Conservation (phyloP, 2,888 invertebrate genomes). For the Trachelus iudaicus region DNA sequence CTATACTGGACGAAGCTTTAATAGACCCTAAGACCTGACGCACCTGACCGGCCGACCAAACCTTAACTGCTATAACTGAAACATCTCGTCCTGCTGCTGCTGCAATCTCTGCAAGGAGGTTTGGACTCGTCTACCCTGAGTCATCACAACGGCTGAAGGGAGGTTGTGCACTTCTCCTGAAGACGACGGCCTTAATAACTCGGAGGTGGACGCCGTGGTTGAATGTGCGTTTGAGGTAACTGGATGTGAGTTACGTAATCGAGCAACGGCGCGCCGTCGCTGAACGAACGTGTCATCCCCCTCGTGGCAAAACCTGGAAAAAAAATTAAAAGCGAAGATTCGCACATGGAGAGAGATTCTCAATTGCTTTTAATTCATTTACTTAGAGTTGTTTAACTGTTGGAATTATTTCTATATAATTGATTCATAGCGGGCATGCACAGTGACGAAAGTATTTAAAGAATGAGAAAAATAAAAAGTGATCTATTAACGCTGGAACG, state of each 20-base stretch:
- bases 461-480: too few species aligned
- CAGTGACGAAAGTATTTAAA: too few species aligned
- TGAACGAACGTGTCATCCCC: constrained; percentile 69
- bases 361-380: constrained; percentile 15
- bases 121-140: constrained; percentile 83
- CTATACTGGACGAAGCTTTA: neutral
- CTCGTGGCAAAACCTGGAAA: constrained; percentile 70
- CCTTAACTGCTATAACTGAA: constrained; percentile 83
- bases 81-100: constrained; percentile 88
- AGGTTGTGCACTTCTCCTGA: constrained; percentile 67
- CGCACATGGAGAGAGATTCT: constrained; percentile 6
- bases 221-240: constrained; percentile 60
- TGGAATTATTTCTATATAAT: too few species aligned
- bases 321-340: too few species aligned
- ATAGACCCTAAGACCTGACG: constrained; percentile 6
- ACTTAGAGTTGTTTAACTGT: too few species aligned
- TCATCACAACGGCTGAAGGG: constrained; percentile 75
- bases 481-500: too few species aligned
- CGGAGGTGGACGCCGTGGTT: constrained; percentile 60
- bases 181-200: constrained; percentile 66
- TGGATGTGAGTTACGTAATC: constrained; percentile 71
- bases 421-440: too few species aligned
- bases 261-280: constrained; percentile 69
- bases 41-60: constrained; percentile 26
- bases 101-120: constrained; percentile 85